Conservation (phyloP, 2,113 vertebrate species). For the Coracopsis vasa region DNA sequence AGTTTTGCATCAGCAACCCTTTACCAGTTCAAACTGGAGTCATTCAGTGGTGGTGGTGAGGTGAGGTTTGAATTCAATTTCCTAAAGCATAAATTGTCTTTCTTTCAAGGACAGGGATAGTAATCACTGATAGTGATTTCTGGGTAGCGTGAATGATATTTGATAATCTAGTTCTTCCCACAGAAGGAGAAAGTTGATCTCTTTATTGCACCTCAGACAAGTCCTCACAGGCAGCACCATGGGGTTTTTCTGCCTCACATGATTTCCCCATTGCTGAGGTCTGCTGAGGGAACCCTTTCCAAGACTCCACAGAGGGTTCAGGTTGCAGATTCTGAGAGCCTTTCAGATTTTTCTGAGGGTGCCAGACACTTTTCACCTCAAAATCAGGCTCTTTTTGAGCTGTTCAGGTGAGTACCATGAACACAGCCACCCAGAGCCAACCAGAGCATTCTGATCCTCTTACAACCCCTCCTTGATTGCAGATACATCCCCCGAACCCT, state of each 20-base stretch:
- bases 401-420: accelerated
- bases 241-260: neutral
- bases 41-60: neutral
- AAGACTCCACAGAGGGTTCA: accelerated
- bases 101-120: neutral
- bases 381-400: neutral
- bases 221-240: neutral
- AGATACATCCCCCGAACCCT: neutral
- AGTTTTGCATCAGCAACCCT: neutral
- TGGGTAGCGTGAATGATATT: accelerated
- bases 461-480: accelerated
- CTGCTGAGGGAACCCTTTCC: neutral
- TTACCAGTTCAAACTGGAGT: neutral
- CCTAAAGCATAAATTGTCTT: neutral
- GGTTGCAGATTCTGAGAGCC: too few relatives aligned
- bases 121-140: neutral
- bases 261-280: neutral
- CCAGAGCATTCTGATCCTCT: neutral
- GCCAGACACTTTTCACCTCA: neutral
- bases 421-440: neutral
- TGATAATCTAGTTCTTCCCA: neutral
- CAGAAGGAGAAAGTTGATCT: too few relatives aligned
- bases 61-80: neutral
- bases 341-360: neutral
- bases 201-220: neutral